phyloP scores from a whole-genome alignment of 2,888 invertebrate genomes.

The Choreutis nemorana region DNA sequence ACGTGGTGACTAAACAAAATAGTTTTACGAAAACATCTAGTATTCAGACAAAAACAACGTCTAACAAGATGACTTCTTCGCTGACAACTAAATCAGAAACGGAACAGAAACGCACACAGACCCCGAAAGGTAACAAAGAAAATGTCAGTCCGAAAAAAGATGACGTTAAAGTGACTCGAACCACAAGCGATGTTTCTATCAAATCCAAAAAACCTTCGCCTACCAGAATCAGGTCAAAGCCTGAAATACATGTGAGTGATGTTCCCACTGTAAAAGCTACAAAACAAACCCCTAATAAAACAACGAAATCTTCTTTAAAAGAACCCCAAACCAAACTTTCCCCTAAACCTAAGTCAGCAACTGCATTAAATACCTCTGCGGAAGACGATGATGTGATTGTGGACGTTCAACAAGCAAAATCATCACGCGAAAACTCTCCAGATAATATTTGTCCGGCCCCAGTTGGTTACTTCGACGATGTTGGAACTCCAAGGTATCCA shows the following conservation, averaged over 20 bases:
- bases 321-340: constrained; percentile 38
- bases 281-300: constrained; percentile 21
- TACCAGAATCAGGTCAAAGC: constrained; percentile 52
- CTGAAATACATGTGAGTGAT: constrained; percentile 54
- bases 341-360: constrained; percentile 53
- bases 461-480: constrained; percentile 64
- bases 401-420: constrained; percentile 75
- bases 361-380: constrained; percentile 56
- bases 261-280: constrained; percentile 27
- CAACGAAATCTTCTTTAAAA: constrained; percentile 27
- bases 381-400: constrained; percentile 70
- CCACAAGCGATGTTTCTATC: constrained; percentile 65
- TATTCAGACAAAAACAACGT: constrained; percentile 22
- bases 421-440: constrained; percentile 78
- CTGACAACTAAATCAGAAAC: constrained; percentile 30
- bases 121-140: constrained; percentile 36
- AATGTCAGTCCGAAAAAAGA: constrained; percentile 42
- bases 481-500: constrained; percentile 73
- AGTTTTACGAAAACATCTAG: constrained; percentile 25
- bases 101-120: constrained; percentile 29
- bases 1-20: constrained; percentile 29
- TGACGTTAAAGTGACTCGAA: constrained; percentile 58
- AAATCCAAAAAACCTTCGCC: constrained; percentile 53
- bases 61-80: constrained; percentile 21
- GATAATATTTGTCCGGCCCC: constrained; percentile 75